Conservation (phyloP, 2,797 vertebrate species). For the Spatula clypeata region DNA sequence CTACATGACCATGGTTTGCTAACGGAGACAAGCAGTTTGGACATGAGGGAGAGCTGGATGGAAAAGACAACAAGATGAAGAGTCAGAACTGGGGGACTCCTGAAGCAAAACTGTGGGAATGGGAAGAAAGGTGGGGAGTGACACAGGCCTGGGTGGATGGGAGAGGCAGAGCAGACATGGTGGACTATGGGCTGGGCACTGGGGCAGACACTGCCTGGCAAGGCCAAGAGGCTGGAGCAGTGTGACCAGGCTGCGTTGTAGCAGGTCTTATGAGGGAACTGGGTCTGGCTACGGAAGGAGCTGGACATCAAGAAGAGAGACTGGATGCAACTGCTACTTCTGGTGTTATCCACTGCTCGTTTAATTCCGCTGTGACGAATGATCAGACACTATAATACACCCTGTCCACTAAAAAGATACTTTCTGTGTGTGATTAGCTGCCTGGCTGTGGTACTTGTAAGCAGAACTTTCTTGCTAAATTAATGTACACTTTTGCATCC, state of each 20-base stretch:
- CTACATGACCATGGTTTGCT: not conserved
- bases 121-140: not conserved
- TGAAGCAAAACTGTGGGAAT: not conserved
- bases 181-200: rapidly evolving
- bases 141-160: rapidly evolving
- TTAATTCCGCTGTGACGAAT: not conserved
- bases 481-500: not conserved
- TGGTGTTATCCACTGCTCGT: not conserved
- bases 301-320: not conserved
- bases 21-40: not conserved
- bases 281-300: not conserved
- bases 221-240: not conserved
- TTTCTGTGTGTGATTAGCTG: not conserved
- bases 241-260: not conserved
- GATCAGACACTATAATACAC: rapidly evolving
- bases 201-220: rapidly evolving
- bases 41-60: not conserved
- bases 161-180: no score
- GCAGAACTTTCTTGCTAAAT: not conserved
- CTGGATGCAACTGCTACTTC: not conserved
- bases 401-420: not conserved
- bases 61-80: not conserved
- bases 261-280: not conserved
- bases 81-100: not conserved
- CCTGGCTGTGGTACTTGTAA: not conserved